Evolutionary conservation across 2,113 vertebrate genomes (phyloP), one percentile per base, ranked within the genome.

Genomic region (Brachypteracias leptosomus): DNA sequence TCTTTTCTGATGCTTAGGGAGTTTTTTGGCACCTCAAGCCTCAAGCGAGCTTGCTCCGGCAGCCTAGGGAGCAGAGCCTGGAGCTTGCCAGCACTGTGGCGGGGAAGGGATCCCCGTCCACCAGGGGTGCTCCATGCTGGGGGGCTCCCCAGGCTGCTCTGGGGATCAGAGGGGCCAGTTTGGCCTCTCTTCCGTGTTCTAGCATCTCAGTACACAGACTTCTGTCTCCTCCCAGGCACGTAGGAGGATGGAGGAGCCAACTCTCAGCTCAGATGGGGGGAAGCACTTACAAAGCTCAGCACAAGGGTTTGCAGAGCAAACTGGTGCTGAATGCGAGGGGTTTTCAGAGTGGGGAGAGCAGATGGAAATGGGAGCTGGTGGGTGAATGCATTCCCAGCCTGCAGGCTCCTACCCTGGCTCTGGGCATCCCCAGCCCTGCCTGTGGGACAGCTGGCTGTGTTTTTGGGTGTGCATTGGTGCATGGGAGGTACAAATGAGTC

Each of bases 271-370:
- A 35, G 24, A 20, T 8, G 6, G 82, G 51, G 66, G 65, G 57
- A 78, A 82, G n/a, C 0, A 0, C 29, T 55, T 0, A 0, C 47
- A 58, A 25, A 58, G 33, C 62, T 75, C 16, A 9, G 42, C 11
- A 2, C 2, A 3, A 70, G 36, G 40, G 47, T 61, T 72, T 59
- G 33, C 33, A 9, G 72, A 46, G 58, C 6, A 9, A 59, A 5
- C 3, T 1, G 1, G 22, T 1, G 1, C 2, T 3, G 71, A 36
- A 5, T 1, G 2, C 0, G 0, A 8, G 10, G 38, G 7, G 4
- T n/a, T 82, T 79, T 31, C 0, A 0, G 58, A 51, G 29, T 0
- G 1, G 17, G 35, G 68, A 86, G 29, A 9, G 0, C 49, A 52
- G 33, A 25, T 29, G 59, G n/a, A 18, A 17, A 2, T 1, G 16